Conservation (phyloP, 2,888 invertebrate species). For the Ceratothoa steindachneri region DNA sequence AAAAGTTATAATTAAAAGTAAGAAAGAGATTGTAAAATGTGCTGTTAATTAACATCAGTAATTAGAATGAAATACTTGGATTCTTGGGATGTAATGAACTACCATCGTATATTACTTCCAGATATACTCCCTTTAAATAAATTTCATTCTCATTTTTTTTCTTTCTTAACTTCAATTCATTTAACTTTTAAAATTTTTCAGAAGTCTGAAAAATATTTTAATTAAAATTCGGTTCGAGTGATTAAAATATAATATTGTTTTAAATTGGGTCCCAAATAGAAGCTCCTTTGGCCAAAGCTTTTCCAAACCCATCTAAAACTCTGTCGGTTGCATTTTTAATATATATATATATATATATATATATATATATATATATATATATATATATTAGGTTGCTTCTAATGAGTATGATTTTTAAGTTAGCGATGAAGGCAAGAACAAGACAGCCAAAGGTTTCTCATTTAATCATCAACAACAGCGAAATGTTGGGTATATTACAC, state of each 20-base stretch:
- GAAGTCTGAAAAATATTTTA: slow-evolving; percentile 7
- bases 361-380: too few relatives aligned
- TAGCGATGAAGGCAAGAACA: too few relatives aligned
- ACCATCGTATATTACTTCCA: neutral
- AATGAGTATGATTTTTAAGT: too few relatives aligned
- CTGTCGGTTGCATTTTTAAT: too few relatives aligned
- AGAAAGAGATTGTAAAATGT: slow-evolving; percentile 23
- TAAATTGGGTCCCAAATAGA: slow-evolving; percentile 10
- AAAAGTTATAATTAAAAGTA: slow-evolving; percentile 33
- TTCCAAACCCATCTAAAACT: too few relatives aligned
- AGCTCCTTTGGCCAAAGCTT: neutral
- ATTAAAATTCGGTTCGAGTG: neutral
- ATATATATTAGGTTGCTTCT: too few relatives aligned
- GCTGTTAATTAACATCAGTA: slow-evolving; percentile 28
- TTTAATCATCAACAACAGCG: too few relatives aligned
- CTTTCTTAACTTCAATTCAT: neutral
- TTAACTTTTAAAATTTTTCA: neutral
- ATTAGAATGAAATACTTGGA: slow-evolving; percentile 30
- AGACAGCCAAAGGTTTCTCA: too few relatives aligned
- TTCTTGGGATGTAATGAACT: neutral
- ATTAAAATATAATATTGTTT: slow-evolving; percentile 11
- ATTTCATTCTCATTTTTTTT: slow-evolving; percentile 3
- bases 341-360: too few relatives aligned
- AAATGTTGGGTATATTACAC: too few relatives aligned
- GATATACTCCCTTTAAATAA: neutral